Base-by-base conservation (phyloP, 2,888 invertebrate species). In the Rosalia funebris region DNA sequence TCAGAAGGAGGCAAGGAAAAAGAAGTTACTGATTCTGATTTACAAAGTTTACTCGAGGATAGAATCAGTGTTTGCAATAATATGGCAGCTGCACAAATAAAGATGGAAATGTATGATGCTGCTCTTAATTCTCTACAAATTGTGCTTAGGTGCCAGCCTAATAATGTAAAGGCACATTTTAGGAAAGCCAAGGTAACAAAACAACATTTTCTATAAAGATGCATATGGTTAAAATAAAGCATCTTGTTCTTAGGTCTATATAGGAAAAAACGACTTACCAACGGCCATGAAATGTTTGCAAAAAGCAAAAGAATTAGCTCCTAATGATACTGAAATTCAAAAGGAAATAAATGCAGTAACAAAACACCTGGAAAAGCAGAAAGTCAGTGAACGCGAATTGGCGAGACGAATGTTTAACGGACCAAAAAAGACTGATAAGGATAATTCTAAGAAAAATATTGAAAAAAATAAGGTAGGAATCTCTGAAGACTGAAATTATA, bases 41-140 rank as follows among this genome's bases (percentile, higher is more conserved):
- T 91, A 41, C 88, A 89, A 73, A 81, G 85, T 32, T 76, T 96
- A 48, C 77, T 95, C 20, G 93, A 94, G 53, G 92, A 93, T 75
- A 83, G 94, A 65, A 83, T 95, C 50, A 89, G 92, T 73, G 92
- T 95, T 0, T 91, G 92, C 74, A 96, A 96, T 78, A 97, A 97
- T 79, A 87, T 96, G 85, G 95, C 96, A 10, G 93, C 94, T 64
- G 93, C 95, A 10, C 96, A 96, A 82, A 86, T 96, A 68, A 95
- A 94, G 84, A 89, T 92, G 34, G 89, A 91, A 55, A 91, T 93
- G 5, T 34, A 34, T n/a, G 93, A 94, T 70, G 90, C 92, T 7
- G 96, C 96, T 3, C 83, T 95, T n/a, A 34, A 34, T 34, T 11
- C 34, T 34, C 2, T 34, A n/a, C 34, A 34, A n/a, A 86, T 88